phyloP scores from a whole-genome alignment of 2,888 invertebrate genomes.

The Spilosoma lubricipeda region DNA sequence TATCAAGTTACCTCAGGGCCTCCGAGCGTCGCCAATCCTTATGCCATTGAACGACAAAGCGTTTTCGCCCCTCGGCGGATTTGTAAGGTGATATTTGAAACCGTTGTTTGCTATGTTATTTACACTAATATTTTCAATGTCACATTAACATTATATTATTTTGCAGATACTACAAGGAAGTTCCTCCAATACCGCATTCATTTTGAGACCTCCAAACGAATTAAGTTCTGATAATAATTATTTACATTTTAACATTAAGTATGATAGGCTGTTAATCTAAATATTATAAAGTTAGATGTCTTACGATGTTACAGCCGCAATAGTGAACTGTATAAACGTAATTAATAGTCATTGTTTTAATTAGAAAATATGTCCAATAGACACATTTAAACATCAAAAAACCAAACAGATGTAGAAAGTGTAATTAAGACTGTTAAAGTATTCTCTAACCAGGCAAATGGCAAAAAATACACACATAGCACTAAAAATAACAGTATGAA shows the following conservation, averaged over 20 bases:
- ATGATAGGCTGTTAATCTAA: neutral
- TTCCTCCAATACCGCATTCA: slow-evolving; percentile 77
- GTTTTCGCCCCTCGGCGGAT: slow-evolving; percentile 78
- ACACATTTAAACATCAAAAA: neutral
- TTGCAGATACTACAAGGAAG: slow-evolving; percentile 81
- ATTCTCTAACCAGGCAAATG: neutral
- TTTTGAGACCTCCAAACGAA: slow-evolving; percentile 26
- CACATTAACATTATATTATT: slow-evolving; percentile 3
- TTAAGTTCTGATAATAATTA: neutral
- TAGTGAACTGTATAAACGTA: neutral
- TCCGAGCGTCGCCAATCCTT: slow-evolving; percentile 61
- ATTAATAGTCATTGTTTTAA: neutral
- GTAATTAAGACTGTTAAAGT: neutral
- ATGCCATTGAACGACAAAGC: slow-evolving; percentile 76
- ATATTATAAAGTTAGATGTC: neutral
- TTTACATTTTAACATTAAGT: neutral
- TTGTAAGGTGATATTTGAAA: slow-evolving; percentile 68
- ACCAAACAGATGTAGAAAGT: neutral
- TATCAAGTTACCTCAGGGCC: slow-evolving; percentile 72
- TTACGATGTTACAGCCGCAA: neutral
- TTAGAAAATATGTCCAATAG: neutral
- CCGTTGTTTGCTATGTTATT: slow-evolving; percentile 4
- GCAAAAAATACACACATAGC: no score
- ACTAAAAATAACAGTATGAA: no score
- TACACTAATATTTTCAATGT: neutral